Evolutionary conservation across 2,888 invertebrate genomes (phyloP).

Genomic region (Graphium colonna): DNA sequence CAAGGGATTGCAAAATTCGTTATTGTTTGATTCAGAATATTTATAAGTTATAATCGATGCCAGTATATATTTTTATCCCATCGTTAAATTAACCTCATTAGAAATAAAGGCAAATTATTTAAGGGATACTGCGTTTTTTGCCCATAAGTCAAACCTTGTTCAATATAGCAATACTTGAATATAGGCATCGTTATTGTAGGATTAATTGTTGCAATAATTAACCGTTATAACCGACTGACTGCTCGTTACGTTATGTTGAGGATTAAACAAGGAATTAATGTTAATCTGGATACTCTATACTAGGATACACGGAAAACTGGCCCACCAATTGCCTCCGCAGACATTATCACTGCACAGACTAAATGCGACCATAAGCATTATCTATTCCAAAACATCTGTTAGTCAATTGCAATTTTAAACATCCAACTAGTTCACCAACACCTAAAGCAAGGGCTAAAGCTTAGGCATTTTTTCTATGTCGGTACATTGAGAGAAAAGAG

Average conservation of each 20-base stretch:
- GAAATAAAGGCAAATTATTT: not conserved
- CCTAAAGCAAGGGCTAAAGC: not conserved
- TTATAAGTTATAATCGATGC: too few species aligned
- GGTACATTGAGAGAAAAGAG: not conserved
- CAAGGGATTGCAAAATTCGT: too few species aligned
- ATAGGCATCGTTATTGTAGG: constrained; percentile 1
- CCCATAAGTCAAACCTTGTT: not conserved
- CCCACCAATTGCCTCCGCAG: not conserved
- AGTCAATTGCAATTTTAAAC: not conserved
- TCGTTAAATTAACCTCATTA: constrained; percentile 17
- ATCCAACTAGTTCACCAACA: not conserved
- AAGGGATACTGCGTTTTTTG: not conserved
- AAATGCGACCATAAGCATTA: not conserved
- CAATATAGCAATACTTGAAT: constrained; percentile 3
- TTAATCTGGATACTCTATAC: constrained; percentile 4
- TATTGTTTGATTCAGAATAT: too few species aligned
- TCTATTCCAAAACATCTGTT: not conserved
- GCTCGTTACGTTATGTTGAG: constrained; percentile 9
- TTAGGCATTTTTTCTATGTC: not conserved
- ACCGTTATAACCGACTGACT: constrained; percentile 7
- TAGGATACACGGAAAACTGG: not conserved
- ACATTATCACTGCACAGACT: not conserved
- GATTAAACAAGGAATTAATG: constrained; percentile 9
- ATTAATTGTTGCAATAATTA: constrained; percentile 17
- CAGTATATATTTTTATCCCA: too few species aligned